phyloP scores from a whole-genome alignment of 2,113 vertebrate species.

The Zosterops pallidus region DNA sequence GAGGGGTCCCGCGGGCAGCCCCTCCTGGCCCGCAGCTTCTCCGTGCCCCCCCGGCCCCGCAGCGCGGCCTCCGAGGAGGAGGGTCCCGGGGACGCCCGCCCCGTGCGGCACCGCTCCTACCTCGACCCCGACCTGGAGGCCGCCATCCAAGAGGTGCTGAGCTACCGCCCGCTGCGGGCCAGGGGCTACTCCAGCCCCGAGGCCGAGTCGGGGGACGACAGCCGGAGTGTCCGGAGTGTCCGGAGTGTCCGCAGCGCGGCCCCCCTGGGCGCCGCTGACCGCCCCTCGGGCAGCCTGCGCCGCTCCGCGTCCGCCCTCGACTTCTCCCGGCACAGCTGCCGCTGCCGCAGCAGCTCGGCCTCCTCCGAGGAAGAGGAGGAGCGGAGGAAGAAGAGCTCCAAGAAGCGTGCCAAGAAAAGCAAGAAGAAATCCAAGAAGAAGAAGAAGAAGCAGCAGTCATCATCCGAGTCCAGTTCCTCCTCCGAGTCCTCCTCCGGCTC shows the following conservation, averaged over 20 bases:
- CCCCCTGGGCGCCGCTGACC: constrained; percentile 28
- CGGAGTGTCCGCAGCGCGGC: constrained; percentile 61
- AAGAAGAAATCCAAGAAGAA: constrained; percentile 87
- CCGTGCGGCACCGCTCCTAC: constrained; percentile 83
- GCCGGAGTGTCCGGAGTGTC: constrained; percentile 69
- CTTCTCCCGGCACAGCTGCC: constrained; percentile 69
- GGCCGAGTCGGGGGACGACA: constrained; percentile 77
- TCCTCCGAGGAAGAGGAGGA: constrained; percentile 73
- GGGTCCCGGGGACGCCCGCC: constrained; percentile 60
- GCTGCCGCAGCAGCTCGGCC: constrained; percentile 62
- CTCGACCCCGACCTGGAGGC: constrained; percentile 94
- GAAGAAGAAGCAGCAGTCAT: constrained; percentile 74
- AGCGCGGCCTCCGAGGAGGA: constrained; percentile 50
- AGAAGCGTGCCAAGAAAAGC: constrained; percentile 82
- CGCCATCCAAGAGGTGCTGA: constrained; percentile 93
- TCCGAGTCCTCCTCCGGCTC: constrained; percentile 83
- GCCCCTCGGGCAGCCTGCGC: constrained; percentile 69
- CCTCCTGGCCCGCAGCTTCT: constrained; percentile 84
- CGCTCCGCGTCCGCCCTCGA: constrained; percentile 86
- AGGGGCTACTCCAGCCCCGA: constrained; percentile 81
- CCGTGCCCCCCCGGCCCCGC: constrained; percentile 84
- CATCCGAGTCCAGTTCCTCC: constrained; percentile 76
- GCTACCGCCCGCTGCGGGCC: constrained; percentile 83
- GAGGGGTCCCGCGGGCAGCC: constrained; percentile 82
- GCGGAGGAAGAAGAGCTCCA: constrained; percentile 76